Base-by-base conservation (phyloP, 2,113 vertebrate species). In the Lepisosteus osseus region DNA sequence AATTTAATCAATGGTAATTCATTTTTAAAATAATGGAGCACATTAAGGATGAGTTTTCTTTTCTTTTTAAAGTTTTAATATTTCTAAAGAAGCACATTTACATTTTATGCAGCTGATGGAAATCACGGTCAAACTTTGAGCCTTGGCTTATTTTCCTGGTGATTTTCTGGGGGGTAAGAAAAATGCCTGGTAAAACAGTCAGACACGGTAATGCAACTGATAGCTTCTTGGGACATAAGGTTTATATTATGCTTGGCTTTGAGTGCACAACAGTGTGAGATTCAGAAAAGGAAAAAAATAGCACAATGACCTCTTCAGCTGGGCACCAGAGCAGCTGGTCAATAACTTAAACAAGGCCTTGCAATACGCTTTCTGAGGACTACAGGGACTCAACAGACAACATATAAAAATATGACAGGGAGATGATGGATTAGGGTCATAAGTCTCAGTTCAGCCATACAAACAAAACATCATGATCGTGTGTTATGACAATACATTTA, bases 371-470 rank as follows among this genome's bases (percentile, higher is more conserved):
- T 86, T 86, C 80, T 80, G 82, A 85, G 83, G 75, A 72, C 87
- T 89, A 79, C 80, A 82, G 80, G 91, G 86, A 90, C 84, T 81
- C 83, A 86, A 84, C 77, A 89, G 92, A 92, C 87, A 90, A 90
- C 83, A 81, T 86, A 90, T 90, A 92, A 93, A 94, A 88, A 91
- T 90, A 91, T 90, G 94, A 94, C 88, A 88, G 89, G 86, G 79
- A 83, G 77, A 90, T 94, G 94, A 95, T 93, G 93, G 90, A 95
- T 92, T 90, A 87, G 84, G 92, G 93, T 91, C 90, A 82, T 91
- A 89, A 88, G 90, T 91, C 93, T 94, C 87, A 84, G 89, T 92
- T 93, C 89, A 92, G 89, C 88, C 91, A 76, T 88, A 87, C 89
- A 92, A 92, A 93, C 90, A 92, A 94, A 94, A 92, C 90, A 90